These are phyloP conservation scores for Pangasius krempfi DNA, from an alignment of 2,797 vertebrate species.

Conservation along the genomic window DNA sequence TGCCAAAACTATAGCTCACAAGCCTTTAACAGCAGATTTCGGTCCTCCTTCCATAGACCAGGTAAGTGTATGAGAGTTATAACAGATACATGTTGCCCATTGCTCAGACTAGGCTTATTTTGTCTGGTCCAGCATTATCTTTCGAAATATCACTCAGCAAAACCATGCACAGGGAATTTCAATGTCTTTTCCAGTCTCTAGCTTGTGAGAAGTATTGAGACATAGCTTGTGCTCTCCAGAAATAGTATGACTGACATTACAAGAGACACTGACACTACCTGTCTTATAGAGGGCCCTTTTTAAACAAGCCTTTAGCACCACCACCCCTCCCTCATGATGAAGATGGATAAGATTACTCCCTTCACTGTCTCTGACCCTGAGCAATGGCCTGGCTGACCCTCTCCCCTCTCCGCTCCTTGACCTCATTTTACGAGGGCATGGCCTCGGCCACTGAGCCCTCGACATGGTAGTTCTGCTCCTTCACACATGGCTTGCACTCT, in stretches of 20 bases:
- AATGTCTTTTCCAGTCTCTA: conserved; percentile 16
- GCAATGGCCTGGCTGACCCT: conserved; percentile 50
- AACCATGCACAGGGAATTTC: conserved; percentile 2
- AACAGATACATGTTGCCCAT: conserved; percentile 24
- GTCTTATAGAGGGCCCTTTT: conserved; percentile 47
- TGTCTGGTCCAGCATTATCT: conserved; percentile 28
- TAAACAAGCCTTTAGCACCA: conserved; percentile 32
- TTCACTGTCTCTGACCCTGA: conserved; percentile 55
- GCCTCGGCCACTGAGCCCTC: conserved; percentile 37
- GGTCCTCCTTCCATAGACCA: conserved; percentile 27
- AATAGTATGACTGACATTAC: conserved; percentile 19
- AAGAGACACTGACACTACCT: conserved; percentile 38
- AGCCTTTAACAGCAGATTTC: conserved; percentile 22
- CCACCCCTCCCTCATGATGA: conserved; percentile 38
- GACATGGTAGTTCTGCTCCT: conserved; percentile 39
- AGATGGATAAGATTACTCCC: conserved; percentile 57
- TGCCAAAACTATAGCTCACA: conserved; percentile 37
- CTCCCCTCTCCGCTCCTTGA: conserved; percentile 58
- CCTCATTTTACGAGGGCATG: conserved; percentile 54
- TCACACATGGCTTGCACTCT: conserved; percentile 34
- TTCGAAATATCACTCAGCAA: conserved; percentile 24
- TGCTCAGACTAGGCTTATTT: conserved; percentile 13
- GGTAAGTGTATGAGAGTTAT: conserved; percentile 24
- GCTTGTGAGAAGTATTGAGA: not conserved
- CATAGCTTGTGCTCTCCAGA: conserved; percentile 5